These are phyloP conservation scores for Drosophila koepferae DNA, from an alignment of 2,888 invertebrate species.

Conservation along the genomic window DNA sequence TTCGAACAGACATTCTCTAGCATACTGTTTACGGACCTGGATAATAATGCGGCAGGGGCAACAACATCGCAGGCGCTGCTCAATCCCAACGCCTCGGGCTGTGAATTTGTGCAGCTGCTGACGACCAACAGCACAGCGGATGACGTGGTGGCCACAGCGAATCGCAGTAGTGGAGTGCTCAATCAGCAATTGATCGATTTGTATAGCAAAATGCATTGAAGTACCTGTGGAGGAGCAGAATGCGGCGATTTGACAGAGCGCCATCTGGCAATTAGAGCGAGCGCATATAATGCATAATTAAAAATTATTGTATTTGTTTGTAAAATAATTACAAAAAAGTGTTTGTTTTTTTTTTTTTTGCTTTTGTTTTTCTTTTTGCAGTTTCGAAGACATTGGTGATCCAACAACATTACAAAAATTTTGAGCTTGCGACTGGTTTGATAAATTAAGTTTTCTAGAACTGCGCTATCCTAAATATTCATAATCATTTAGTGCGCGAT, in stretches of 20 bases:
- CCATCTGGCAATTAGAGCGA: conserved; percentile 10
- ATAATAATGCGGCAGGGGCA: conserved; percentile 36
- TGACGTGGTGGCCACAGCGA: conserved; percentile 4
- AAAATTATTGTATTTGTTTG: conserved; percentile 78
- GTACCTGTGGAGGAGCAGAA: not conserved
- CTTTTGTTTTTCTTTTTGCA: conserved; percentile 32
- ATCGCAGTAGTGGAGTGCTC: conserved; percentile 33
- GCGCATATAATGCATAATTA: conserved; percentile 50
- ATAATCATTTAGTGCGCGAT: conserved; percentile 4
- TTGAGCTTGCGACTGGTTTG: conserved; percentile 69
- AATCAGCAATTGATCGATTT: conserved; percentile 77
- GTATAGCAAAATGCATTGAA: conserved; percentile 76
- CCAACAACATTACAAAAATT: conserved; percentile 57
- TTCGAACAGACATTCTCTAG: conserved; percentile 78
- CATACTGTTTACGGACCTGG: conserved; percentile 73
- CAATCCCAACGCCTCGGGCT: conserved; percentile 43
- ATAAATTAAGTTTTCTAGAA: conserved; percentile 7
- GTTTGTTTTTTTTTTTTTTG: conserved; percentile 9
- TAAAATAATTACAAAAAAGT: conserved; percentile 78
- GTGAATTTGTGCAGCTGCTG: conserved; percentile 75
- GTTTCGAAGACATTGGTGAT: conserved; percentile 75
- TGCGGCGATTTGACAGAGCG: conserved; percentile 1
- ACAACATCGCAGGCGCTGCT: conserved; percentile 11
- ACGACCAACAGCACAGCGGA: conserved; percentile 5
- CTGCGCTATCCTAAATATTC: conserved; percentile 13